Percentiles rank a stretch among this genome's conserved stretches.
phyloP scores from a whole-genome alignment of 2,113 vertebrate genomes.

The Aleadryas rufinucha region DNA sequence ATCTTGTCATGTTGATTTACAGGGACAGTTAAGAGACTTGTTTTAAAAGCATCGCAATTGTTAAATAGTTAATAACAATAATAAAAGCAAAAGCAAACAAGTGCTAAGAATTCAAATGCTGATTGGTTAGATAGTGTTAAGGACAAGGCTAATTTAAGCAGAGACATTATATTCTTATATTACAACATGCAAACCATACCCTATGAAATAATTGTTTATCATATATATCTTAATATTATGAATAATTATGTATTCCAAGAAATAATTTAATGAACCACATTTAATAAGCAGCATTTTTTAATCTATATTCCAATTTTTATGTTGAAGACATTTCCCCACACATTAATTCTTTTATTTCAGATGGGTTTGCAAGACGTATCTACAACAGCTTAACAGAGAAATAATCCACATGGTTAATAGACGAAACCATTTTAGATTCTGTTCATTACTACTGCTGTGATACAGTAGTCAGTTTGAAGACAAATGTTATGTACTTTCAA shows the following conservation, averaged over 20 bases:
- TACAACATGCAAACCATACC: neutral
- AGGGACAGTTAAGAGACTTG: neutral
- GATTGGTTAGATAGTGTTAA: slow-evolving; percentile 7
- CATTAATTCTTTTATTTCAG: neutral
- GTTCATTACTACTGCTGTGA: neutral
- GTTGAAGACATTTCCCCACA: neutral
- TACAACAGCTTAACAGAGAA: neutral
- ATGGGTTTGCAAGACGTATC: neutral
- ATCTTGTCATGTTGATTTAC: neutral
- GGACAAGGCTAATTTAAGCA: neutral
- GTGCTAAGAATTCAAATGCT: neutral
- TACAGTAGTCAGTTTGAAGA: neutral
- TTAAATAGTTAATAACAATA: neutral
- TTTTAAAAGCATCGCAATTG: slow-evolving; percentile 32
- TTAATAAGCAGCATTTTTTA: neutral
- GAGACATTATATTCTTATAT: neutral
- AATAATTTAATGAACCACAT: neutral
- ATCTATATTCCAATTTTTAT: neutral
- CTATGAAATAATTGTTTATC: neutral
- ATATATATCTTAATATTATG: neutral
- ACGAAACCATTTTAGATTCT: neutral
- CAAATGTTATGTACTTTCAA: neutral
- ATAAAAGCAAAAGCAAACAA: slow-evolving; percentile 8
- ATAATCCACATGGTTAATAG: neutral
- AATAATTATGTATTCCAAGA: neutral